Evolutionary conservation across 2,797 vertebrate species (phyloP).

Genomic region (Heteromormyrus szaboi): DNA sequence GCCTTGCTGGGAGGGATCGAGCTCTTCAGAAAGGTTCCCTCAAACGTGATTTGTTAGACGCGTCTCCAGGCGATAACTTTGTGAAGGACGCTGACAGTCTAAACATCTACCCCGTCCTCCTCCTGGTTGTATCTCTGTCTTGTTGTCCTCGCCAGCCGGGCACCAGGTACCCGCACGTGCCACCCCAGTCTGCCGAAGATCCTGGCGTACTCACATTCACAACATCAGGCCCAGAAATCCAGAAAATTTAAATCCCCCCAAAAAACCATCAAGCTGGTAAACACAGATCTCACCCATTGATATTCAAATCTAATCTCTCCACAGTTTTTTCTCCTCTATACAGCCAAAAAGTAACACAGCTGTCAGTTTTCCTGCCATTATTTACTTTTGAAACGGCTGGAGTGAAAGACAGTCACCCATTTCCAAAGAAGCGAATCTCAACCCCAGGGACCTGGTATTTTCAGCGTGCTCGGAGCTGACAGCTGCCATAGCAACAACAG

Average conservation of each 20-base stretch:
- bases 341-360: not conserved
- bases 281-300: not conserved
- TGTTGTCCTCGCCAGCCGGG: not conserved
- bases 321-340: not conserved
- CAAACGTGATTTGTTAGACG: not conserved
- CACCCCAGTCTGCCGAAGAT: not conserved
- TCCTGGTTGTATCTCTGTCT: not conserved
- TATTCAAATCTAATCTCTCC: slow-evolving; percentile 7
- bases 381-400: not conserved
- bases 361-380: not conserved
- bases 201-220: too few species aligned
- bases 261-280: not conserved
- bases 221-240: not conserved
- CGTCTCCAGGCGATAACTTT: not conserved
- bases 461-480: not conserved
- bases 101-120: not conserved
- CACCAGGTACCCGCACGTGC: not conserved
- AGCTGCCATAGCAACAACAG: not conserved
- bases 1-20: too few species aligned
- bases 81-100: not conserved
- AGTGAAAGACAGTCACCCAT: not conserved
- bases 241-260: not conserved
- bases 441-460: not conserved
- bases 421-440: not conserved
- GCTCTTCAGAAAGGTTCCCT: not conserved